These are phyloP conservation scores for Neosilurus hyrtlii DNA, from an alignment of 2,797 vertebrate species.

Conservation along the genomic window DNA sequence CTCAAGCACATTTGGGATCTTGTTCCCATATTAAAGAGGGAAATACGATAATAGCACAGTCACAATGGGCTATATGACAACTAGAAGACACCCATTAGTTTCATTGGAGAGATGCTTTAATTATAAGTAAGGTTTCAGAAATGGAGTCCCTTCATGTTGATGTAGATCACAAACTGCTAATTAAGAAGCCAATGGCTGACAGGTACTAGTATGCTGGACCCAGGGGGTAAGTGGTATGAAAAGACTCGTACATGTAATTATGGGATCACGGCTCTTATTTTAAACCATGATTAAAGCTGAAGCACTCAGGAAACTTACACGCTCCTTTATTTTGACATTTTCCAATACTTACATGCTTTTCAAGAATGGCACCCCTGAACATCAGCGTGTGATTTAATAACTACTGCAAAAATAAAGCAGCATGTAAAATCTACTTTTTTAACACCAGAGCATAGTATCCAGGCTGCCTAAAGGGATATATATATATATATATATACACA, in stretches of 20 bases:
- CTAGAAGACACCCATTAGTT: slow-evolving; percentile 71
- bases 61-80: slow-evolving; percentile 67
- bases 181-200: slow-evolving; percentile 74
- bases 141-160: slow-evolving; percentile 70
- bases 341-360: not conserved
- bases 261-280: slow-evolving; percentile 43
- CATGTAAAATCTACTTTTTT: not conserved
- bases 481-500: no score
- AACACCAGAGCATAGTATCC: no score
- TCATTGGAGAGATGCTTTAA: slow-evolving; percentile 76
- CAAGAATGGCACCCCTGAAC: not conserved
- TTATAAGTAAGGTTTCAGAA: slow-evolving; percentile 77
- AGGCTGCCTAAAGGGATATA: not conserved
- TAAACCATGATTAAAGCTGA: slow-evolving; percentile 33
- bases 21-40: slow-evolving; percentile 26
- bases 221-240: slow-evolving; percentile 54
- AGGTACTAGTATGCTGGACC: slow-evolving; percentile 61
- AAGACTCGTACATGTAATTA: slow-evolving; percentile 50
- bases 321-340: slow-evolving; percentile 9
- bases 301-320: slow-evolving; percentile 31
- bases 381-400: not conserved
- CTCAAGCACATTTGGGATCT: not conserved
- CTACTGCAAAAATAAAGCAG: not conserved
- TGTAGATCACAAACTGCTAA: slow-evolving; percentile 69
- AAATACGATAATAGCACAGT: slow-evolving; percentile 65